Evolutionary conservation across 2,113 vertebrate genomes (phyloP).

Genomic region (Rhinichthys klamathensis): DNA sequence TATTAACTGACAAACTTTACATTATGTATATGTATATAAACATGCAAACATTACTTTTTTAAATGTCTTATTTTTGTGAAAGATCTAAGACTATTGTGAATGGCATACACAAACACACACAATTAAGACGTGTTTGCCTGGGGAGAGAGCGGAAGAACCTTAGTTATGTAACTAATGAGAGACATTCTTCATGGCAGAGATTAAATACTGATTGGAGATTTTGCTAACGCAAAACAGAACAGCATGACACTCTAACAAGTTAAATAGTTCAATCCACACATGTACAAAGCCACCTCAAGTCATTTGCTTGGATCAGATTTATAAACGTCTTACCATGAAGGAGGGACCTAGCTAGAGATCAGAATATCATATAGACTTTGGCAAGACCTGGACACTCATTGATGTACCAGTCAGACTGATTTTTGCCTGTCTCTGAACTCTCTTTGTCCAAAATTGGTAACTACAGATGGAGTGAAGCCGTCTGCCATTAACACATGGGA

Average conservation of each 20-base stretch:
- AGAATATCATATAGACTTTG: not conserved
- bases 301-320: not conserved
- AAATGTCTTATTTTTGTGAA: not conserved
- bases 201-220: slow-evolving; percentile 18
- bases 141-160: slow-evolving; percentile 17
- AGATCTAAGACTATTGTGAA: slow-evolving; percentile 13
- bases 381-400: not conserved
- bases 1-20: not conserved
- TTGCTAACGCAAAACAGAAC: not conserved
- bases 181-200: not conserved
- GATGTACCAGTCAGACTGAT: not conserved
- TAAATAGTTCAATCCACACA: not conserved
- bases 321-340: no score
- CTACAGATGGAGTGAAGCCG: not conserved
- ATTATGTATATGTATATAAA: no score
- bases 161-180: slow-evolving; percentile 16
- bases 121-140: not conserved
- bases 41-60: not conserved
- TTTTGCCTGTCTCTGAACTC: slow-evolving; percentile 12
- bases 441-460: not conserved
- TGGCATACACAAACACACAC: slow-evolving; percentile 12
- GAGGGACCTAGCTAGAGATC: no score
- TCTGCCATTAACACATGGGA: slow-evolving; percentile 25
- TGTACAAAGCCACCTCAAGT: not conserved
- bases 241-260: not conserved